phyloP scores from a whole-genome alignment of 2,113 vertebrate species.

The Catharus minimus region DNA sequence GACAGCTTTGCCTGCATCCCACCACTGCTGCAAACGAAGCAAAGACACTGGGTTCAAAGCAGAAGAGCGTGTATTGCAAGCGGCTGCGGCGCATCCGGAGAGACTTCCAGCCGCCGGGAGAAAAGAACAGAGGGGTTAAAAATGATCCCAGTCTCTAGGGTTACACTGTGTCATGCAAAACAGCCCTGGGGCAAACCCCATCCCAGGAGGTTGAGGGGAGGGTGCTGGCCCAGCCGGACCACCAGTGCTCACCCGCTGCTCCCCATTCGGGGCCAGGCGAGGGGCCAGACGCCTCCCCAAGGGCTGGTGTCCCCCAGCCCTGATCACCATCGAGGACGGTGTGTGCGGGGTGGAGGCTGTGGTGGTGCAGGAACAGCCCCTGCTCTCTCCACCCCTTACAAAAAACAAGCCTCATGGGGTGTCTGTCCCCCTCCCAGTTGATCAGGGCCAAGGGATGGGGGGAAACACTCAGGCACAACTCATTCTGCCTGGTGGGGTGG shows the following conservation, averaged over 20 bases:
- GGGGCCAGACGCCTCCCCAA: rapidly evolving
- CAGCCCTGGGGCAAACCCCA: not conserved
- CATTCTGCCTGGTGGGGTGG: not conserved
- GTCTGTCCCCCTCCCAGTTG: not conserved
- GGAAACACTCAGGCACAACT: not conserved
- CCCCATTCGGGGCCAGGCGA: rapidly evolving
- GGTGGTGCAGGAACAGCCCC: not conserved
- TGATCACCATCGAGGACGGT: not conserved
- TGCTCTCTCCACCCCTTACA: not conserved
- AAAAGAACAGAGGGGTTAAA: constrained; percentile 59
- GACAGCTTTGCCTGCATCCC: rapidly evolving
- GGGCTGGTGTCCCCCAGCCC: not conserved
- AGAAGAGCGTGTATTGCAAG: constrained; percentile 69
- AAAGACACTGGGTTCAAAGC: constrained; percentile 53
- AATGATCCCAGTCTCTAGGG: constrained; percentile 56
- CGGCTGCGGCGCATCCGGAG: not conserved
- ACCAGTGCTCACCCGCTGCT: not conserved
- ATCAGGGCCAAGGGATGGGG: not conserved
- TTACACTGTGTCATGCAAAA: constrained; percentile 67
- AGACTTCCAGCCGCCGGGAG: constrained; percentile 40
- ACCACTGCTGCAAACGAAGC: not conserved
- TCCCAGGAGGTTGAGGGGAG: not conserved
- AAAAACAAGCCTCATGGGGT: not conserved
- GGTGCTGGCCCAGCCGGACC: not conserved
- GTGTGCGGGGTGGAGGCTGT: rapidly evolving